Evolutionary conservation across 2,888 invertebrate species (phyloP), one percentile per base, ranked within the genome.

Genomic region (Dioctria rufipes): DNA sequence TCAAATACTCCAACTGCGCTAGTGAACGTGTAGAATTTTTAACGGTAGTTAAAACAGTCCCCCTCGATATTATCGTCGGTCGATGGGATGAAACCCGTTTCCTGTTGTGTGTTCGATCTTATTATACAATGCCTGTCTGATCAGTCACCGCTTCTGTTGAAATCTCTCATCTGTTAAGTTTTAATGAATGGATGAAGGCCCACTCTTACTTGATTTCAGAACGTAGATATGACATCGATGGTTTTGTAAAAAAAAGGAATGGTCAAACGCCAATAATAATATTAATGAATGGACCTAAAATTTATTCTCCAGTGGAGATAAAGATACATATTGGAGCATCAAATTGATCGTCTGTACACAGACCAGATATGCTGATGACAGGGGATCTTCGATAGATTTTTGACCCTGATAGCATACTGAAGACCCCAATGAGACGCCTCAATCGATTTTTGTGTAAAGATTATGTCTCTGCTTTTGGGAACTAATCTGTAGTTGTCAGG

Each of bases 101-200:
- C 25, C 25, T 25, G 25, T 25, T 25, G 25, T 25, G 25, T 25
- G 25, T 25, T 25, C 25, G 25, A 25, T 25, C 25, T 25, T 25
- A 25, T 25, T 25, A 25, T 25, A 25, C 51, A 49, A 42, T 61
- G 79, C 78, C 63, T 61, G 43, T 40, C 73, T 65, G 63, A 65
- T 73, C 81, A 58, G 81, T 78, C 58, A 73, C 63, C 39, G 80
- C 51, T 42, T 63, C 65, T 58, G 80, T 75, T 60, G 49, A 39
- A 39, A 40, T 11, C 5, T 51, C 78, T 13, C n/a, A n/a, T 43
- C 25, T n/a, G 37, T 40, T 51, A 49, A 54, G 71, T 71, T 71
- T 71, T 71, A 51, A 71, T 71, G 71, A 71, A 71, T 71, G 71
- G 40, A 49, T 40, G 6, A 49, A 37, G 51, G 39, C 25, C 11